Percentiles rank a stretch among this genome's conserved stretches.
phyloP scores from a whole-genome alignment of 2,888 invertebrate genomes.

The Octonoba sinensis region DNA sequence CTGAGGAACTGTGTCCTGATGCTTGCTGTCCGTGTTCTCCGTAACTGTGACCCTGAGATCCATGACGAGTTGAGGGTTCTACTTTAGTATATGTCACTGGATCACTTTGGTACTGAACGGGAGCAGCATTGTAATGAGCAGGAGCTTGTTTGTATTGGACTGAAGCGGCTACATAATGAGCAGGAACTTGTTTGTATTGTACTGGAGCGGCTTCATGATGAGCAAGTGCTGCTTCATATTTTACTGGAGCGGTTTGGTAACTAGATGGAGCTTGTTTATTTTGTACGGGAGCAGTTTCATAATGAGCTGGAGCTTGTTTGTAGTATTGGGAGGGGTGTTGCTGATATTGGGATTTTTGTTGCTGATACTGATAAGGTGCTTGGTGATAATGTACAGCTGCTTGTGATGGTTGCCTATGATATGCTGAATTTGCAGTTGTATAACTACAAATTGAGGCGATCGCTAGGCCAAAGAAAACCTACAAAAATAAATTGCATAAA shows the following conservation, averaged over 20 bases:
- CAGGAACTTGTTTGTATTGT: constrained; percentile 18
- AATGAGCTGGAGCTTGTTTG: background rate
- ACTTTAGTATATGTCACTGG: constrained; percentile 26
- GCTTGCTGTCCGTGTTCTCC: constrained; percentile 32
- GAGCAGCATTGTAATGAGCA: constrained; percentile 4
- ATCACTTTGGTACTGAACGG: constrained; percentile 14
- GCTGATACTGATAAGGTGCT: background rate
- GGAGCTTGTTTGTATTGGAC: constrained; percentile 1
- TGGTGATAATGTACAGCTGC: background rate
- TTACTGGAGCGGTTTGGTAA: constrained; percentile 4
- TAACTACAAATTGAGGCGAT: too few species aligned
- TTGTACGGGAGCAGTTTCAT: background rate
- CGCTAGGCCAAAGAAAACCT: too few species aligned
- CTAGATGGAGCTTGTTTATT: background rate
- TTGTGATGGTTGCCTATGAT: too few species aligned
- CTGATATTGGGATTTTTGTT: background rate
- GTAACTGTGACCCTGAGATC: constrained; percentile 2
- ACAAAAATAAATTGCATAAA: too few species aligned
- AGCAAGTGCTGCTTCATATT: constrained; percentile 4
- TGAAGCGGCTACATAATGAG: constrained; percentile 8
- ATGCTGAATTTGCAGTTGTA: too few species aligned
- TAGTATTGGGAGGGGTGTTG: constrained; percentile 2
- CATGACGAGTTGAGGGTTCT: constrained; percentile 11
- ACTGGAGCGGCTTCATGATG: constrained; percentile 14
- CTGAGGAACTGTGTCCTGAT: constrained; percentile 16